Evolutionary conservation across 2,888 invertebrate species (phyloP).

Genomic region (Stenurella melanura): DNA sequence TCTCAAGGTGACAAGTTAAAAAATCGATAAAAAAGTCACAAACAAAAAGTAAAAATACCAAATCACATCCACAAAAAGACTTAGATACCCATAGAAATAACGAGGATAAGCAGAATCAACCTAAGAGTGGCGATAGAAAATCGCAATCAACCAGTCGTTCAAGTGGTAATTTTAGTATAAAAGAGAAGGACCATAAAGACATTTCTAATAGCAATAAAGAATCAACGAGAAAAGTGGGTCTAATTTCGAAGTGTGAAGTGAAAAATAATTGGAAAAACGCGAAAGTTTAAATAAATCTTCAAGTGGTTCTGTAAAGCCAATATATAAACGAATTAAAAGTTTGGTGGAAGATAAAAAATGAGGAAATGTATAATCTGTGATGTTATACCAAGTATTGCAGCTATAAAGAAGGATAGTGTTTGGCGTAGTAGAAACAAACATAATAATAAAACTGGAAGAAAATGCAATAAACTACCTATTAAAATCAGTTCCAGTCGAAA

Average conservation of each 20-base stretch:
- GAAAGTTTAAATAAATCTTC: background rate
- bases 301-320: no score
- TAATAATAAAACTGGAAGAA: no score
- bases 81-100: background rate
- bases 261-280: background rate
- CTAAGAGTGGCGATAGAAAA: background rate
- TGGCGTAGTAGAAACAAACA: conserved; percentile 18
- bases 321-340: background rate
- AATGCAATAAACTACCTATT: background rate
- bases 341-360: background rate
- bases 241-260: background rate
- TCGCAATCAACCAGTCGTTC: background rate
- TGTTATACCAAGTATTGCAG: no score
- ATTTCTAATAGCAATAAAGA: background rate
- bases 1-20: no score
- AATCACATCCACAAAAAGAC: background rate
- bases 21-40: no score
- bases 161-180: background rate
- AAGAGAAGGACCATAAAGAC: background rate
- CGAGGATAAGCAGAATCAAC: background rate
- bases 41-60: background rate
- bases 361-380: background rate
- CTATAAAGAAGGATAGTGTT: background rate
- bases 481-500: background rate
- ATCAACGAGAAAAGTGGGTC: background rate